Conservation (phyloP, 1,140 invertebrate species). For the Coenobita brevimanus region DNA sequence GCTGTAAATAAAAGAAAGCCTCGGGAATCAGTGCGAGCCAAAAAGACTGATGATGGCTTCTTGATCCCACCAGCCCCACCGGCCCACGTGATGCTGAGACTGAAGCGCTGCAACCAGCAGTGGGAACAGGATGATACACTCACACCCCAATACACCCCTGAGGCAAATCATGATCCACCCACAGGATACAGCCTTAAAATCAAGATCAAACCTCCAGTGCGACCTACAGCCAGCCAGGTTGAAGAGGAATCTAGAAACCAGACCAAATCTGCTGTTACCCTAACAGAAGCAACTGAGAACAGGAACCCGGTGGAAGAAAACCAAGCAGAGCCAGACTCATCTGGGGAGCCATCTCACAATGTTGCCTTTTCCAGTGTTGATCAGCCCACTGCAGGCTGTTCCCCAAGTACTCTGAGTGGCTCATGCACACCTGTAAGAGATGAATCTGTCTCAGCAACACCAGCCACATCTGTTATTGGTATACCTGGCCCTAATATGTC, state of each 20-base stretch:
- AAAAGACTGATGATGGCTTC: slow-evolving; percentile 51
- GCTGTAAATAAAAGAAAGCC: slow-evolving; percentile 17
- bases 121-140: slow-evolving; percentile 40
- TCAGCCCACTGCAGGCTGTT: no score
- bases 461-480: background rate
- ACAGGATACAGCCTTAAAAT: slow-evolving; percentile 14
- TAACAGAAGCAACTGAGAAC: background rate
- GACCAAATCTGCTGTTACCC: background rate
- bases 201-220: slow-evolving; percentile 28
- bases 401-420: no score
- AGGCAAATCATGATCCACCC: background rate
- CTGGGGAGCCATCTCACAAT: no score
- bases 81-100: slow-evolving; percentile 33
- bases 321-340: background rate
- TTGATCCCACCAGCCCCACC: slow-evolving; percentile 31
- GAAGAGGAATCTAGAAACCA: background rate
- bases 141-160: background rate
- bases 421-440: no score
- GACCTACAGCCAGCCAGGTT: background rate
- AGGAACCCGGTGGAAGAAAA: background rate
- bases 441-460: background rate
- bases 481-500: background rate
- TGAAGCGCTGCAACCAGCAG: slow-evolving; percentile 40
- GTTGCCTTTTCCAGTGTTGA: no score
- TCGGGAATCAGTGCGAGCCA: background rate